Evolutionary conservation across 2,888 invertebrate genomes (phyloP), one percentile per base, ranked within the genome.

Genomic region (Pocota personata): DNA sequence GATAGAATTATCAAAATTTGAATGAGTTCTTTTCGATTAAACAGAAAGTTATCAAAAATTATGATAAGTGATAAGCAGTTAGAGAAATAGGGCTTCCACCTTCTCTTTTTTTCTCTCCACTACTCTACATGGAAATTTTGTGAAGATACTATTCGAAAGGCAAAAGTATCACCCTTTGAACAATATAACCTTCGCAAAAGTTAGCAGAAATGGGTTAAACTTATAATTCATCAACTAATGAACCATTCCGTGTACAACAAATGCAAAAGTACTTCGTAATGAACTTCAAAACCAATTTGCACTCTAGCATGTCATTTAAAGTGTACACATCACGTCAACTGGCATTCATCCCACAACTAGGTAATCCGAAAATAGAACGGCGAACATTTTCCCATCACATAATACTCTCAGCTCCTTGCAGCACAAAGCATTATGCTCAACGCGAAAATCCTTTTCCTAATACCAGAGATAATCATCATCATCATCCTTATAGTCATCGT

Each of bases 381-480:
- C 35, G 27, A 64, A 55, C 16, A 40, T 55, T 24, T 35, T 27
- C 6, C 40, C 55, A 37, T 24, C 19, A n/a, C 35, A 30, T 77
- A 48, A 72, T 60, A 50, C 60, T 35, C 43, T n/a, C 52, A 37
- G n/a, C 40, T 64, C 27, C 37, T 16, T 52, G 21, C 48, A 48
- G 37, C 64, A 58, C 50, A 72, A 72, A 79, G 72, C 46, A 64
- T 50, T 57, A 60, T 60, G 12, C 72, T 72, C 30, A 27, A 46
- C 66, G 71, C 66, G 72, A 72, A 78, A 77, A 82, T 77, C 71
- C 82, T 82, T 72, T 69, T 37, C 76, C 62, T 77, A 77, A 72
- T 76, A 57, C 82, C 69, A 27, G 32, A 50, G 66, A 77, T 77
- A 77, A 64, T 64, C 50, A 64, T 76, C 82, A 50, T 77, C 72